Evolutionary conservation across 2,113 vertebrate genomes (phyloP).

Genomic region (Balaenoptera acutorostrata): DNA sequence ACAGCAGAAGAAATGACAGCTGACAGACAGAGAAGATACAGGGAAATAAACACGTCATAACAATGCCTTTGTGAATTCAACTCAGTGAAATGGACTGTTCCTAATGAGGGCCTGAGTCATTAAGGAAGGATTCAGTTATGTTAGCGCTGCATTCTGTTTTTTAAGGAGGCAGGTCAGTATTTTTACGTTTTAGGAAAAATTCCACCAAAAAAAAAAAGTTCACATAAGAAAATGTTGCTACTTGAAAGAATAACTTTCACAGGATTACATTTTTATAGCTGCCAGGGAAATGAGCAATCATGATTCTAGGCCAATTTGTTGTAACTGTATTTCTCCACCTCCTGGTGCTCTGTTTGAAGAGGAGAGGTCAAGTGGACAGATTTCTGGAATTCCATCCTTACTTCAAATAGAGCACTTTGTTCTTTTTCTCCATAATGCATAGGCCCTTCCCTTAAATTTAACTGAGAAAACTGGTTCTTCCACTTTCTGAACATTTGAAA

Average conservation of each 20-base stretch:
- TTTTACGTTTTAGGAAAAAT: slow-evolving; percentile 39
- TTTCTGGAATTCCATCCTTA: neutral
- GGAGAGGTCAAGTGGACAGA: neutral
- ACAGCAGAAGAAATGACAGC: slow-evolving; percentile 48
- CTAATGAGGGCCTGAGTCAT: slow-evolving; percentile 35
- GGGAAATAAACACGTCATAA: slow-evolving; percentile 59
- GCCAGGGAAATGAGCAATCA: neutral
- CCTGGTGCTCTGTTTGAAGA: neutral
- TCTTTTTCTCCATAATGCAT: neutral
- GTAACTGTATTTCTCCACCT: neutral
- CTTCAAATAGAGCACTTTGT: neutral
- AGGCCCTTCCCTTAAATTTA: neutral
- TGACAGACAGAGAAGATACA: slow-evolving; percentile 43
- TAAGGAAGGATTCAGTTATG: neutral
- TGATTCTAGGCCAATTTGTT: neutral
- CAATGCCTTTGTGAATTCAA: slow-evolving; percentile 36
- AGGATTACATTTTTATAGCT: neutral
- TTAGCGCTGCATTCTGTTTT: neutral
- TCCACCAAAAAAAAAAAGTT: neutral
- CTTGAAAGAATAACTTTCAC: neutral
- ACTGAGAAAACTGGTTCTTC: neutral
- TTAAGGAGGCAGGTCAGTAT: neutral
- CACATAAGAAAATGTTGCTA: neutral
- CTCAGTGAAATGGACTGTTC: neutral
- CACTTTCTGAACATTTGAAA: neutral